Evolutionary conservation across 2,113 vertebrate genomes (phyloP).

Genomic region (Pseudorasbora parva): DNA sequence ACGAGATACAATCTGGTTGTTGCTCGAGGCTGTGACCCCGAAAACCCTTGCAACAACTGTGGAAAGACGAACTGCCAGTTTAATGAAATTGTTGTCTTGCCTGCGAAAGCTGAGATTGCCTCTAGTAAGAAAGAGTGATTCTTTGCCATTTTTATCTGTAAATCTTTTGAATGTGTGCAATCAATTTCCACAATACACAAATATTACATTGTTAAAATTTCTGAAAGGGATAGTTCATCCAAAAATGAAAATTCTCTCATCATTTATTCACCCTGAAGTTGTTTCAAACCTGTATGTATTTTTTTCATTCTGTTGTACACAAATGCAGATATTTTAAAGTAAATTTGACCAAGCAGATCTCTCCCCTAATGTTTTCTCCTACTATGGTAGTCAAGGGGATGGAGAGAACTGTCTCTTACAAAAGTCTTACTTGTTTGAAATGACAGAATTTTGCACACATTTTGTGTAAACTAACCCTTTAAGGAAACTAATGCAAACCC

Average conservation of each 20-base stretch:
- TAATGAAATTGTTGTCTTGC: conserved; percentile 65
- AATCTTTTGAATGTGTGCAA: neutral
- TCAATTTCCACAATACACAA: neutral
- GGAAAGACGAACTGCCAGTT: conserved; percentile 55
- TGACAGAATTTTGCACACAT: neutral
- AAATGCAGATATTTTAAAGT: no score
- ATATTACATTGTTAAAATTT: no score
- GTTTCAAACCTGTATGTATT: neutral
- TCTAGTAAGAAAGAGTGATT: conserved; percentile 62
- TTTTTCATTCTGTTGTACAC: no score
- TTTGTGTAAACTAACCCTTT: no score
- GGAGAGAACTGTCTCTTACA: no score
- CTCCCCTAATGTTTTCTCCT: no score
- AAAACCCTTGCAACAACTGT: conserved; percentile 53
- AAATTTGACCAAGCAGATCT: no score
- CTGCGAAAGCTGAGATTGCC: conserved; percentile 60
- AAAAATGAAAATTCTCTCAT: no score
- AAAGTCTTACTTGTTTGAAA: neutral
- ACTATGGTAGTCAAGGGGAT: no score
- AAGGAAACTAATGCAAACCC: no score
- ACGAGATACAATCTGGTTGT: conserved; percentile 67
- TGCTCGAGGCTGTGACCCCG: conserved; percentile 61
- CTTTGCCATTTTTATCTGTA: neutral
- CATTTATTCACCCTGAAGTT: neutral
- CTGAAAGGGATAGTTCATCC: no score